Evolutionary conservation across 2,797 vertebrate genomes (phyloP).

Genomic region (Cryptoblepharus egeriae): DNA sequence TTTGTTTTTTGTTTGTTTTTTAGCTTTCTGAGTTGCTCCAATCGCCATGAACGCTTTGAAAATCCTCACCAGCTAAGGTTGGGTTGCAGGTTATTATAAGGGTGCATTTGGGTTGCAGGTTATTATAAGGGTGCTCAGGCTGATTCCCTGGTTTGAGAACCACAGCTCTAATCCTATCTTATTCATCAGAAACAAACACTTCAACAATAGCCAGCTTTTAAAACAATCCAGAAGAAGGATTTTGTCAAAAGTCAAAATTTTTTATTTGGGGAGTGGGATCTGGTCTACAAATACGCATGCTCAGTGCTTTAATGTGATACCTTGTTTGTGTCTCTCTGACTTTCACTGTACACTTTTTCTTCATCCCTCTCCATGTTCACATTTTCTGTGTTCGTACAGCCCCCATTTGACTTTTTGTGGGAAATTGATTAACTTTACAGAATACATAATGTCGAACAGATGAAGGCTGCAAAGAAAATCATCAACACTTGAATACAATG

Average conservation of each 20-base stretch:
- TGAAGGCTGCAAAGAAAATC: neutral
- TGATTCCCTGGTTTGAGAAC: no score
- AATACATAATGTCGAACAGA: neutral
- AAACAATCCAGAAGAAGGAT: neutral
- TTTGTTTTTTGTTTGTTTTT: neutral
- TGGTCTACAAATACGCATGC: neutral
- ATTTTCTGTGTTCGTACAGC: neutral
- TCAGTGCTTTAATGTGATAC: neutral
- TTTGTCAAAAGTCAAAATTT: neutral
- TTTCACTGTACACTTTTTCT: neutral
- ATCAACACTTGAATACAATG: neutral
- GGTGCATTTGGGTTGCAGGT: no score
- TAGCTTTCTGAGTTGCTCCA: neutral
- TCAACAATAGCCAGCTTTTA: no score
- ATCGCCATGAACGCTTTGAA: neutral
- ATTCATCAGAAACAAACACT: no score
- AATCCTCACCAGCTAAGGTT: neutral
- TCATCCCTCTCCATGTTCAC: neutral
- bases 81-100: no score
- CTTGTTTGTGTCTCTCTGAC: neutral
- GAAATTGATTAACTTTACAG: constrained; percentile 1
- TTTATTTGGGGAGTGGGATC: neutral
- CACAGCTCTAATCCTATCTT: no score
- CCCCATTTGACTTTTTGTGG: neutral
- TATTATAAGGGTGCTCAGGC: no score